These are phyloP conservation scores for Aethina tumida DNA, from an alignment of 1,140 invertebrate species.

Conservation along the genomic window DNA sequence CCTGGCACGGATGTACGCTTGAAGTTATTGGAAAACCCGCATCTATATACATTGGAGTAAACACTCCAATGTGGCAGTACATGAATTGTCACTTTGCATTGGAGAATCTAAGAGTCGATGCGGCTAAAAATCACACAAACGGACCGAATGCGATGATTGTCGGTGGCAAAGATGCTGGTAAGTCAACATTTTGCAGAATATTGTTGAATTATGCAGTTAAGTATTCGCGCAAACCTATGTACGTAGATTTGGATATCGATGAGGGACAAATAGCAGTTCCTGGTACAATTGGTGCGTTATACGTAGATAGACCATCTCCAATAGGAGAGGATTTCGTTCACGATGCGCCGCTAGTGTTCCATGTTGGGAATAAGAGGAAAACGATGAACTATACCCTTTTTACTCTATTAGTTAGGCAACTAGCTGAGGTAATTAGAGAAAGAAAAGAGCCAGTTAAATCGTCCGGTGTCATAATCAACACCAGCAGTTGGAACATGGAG, in stretches of 20 bases:
- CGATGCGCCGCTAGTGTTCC: slow-evolving; percentile 84
- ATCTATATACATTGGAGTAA: not conserved
- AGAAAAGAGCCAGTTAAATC: slow-evolving; percentile 70
- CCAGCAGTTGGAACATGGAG: slow-evolving; percentile 93
- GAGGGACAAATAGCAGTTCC: not conserved
- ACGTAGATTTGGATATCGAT: not conserved
- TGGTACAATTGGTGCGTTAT: slow-evolving; percentile 45
- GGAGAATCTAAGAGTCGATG: not conserved
- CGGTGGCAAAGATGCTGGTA: not conserved
- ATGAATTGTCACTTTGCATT: not conserved
- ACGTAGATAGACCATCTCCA: slow-evolving; percentile 83
- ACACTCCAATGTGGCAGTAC: not conserved
- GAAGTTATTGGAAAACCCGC: not conserved
- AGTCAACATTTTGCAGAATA: not conserved
- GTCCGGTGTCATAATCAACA: slow-evolving; percentile 95
- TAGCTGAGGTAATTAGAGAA: slow-evolving; percentile 80
- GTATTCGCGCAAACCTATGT: not conserved
- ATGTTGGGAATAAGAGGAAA: slow-evolving; percentile 83
- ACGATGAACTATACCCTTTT: slow-evolving; percentile 74
- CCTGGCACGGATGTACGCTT: not conserved
- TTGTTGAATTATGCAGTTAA: not conserved
- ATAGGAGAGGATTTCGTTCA: slow-evolving; percentile 89
- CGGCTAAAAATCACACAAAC: not conserved
- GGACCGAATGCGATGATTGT: not conserved
- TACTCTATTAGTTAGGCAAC: slow-evolving; percentile 70